phyloP scores from a whole-genome alignment of 2,888 invertebrate species.

The Ennomos fuscantarius region DNA sequence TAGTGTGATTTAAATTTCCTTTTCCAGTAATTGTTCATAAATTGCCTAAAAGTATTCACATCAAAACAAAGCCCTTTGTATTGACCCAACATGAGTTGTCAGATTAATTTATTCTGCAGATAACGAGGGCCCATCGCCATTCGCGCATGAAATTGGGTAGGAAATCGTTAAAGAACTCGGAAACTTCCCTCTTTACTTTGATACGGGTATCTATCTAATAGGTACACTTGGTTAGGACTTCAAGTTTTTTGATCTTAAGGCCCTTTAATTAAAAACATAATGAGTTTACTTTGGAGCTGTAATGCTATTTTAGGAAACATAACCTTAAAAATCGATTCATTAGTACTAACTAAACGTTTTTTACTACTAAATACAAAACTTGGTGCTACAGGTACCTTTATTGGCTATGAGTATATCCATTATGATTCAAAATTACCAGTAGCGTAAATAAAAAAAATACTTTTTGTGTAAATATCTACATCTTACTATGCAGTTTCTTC shows the following conservation, averaged over 20 bases:
- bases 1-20: not conserved
- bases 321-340: no score
- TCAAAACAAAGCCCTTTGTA: constrained; percentile 21
- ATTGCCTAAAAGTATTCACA: not conserved
- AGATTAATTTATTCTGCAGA: constrained; percentile 37
- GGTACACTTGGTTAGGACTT: constrained; percentile 3
- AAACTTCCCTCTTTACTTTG: constrained; percentile 26
- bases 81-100: constrained; percentile 25
- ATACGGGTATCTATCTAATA: constrained; percentile 15
- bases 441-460: no score
- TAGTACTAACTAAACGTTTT: no score
- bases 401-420: no score
- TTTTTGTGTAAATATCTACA: no score
- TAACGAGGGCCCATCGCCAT: constrained; percentile 27
- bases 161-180: constrained; percentile 36
- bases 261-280: no score
- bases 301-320: no score
- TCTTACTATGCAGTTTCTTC: no score
- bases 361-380: no score
- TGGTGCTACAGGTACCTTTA: no score
- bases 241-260: constrained; percentile 2
- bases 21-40: not conserved
- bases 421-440: no score
- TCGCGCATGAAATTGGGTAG: constrained; percentile 37
- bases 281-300: no score